Percentiles rank a stretch among this genome's conserved stretches.
phyloP scores from a whole-genome alignment of 2,113 vertebrate genomes.

The chimpanzee (Pan troglodytes) region DNA sequence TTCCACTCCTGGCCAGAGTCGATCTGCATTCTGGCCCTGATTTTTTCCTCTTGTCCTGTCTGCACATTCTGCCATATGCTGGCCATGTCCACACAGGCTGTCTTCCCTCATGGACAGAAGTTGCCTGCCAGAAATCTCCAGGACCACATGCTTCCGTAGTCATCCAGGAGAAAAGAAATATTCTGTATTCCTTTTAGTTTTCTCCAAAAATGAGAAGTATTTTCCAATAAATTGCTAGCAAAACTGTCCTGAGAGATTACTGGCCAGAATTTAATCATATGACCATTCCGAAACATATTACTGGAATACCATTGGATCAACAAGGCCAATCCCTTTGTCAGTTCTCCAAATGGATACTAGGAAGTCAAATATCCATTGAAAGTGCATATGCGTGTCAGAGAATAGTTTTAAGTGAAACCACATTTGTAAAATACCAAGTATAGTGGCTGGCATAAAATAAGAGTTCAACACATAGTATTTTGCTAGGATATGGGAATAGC shows the following conservation, averaged over 20 bases:
- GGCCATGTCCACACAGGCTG: neutral
- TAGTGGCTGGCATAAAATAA: neutral
- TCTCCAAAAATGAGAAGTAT: neutral
- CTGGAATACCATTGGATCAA: neutral
- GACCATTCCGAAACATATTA: neutral
- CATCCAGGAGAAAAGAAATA: neutral
- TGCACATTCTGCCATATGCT: neutral
- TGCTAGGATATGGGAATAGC: neutral
- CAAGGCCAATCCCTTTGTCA: neutral
- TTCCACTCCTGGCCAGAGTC: no score
- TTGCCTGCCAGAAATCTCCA: neutral
- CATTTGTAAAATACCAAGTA: neutral
- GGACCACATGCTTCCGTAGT: neutral
- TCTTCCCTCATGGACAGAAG: neutral
- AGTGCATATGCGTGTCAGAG: rapidly evolving
- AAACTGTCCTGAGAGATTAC: neutral
- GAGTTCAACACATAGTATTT: no score
- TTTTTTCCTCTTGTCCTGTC: neutral
- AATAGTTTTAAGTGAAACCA: neutral
- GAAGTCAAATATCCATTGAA: neutral
- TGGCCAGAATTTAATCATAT: neutral
- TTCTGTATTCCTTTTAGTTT: neutral
- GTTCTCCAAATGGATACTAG: neutral
- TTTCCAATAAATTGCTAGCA: neutral
- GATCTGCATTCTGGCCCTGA: neutral